phyloP scores from a whole-genome alignment of 2,888 invertebrate genomes.

The Patella ulyssiponensis region DNA sequence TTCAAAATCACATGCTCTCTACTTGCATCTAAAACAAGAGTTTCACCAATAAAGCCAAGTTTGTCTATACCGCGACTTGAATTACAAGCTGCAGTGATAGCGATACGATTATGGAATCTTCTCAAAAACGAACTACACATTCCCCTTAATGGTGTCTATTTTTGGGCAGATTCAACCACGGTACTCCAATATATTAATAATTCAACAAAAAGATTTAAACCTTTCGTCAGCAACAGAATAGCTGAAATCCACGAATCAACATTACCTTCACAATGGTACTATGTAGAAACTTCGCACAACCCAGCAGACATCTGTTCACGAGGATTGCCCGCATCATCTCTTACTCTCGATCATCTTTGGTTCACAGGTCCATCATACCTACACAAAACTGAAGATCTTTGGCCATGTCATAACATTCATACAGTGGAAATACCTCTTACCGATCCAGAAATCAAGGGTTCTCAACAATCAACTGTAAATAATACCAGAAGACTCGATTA shows the following conservation, averaged over 20 bases:
- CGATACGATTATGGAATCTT: conserved; percentile 8
- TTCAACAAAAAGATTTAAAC: conserved; percentile 13
- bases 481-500: not conserved
- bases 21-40: conserved; percentile 7
- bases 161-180: not conserved
- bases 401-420: not conserved
- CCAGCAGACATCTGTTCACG: conserved; percentile 10
- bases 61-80: conserved; percentile 13
- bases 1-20: conserved; percentile 1
- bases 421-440: not conserved
- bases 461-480: not conserved
- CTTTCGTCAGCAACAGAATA: conserved; percentile 11
- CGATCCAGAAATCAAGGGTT: not conserved
- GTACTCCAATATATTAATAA: conserved; percentile 16
- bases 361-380: conserved; percentile 8
- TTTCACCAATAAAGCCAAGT: conserved; percentile 12
- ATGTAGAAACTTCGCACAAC: not conserved
- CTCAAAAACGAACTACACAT: conserved; percentile 4
- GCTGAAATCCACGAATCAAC: conserved; percentile 8
- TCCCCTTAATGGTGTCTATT: not conserved
- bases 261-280: not conserved
- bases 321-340: not conserved
- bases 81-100: conserved; percentile 11
- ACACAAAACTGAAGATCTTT: not conserved
- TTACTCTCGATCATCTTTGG: conserved; percentile 9